These are phyloP conservation scores for Lasioglossum baleicum DNA, from an alignment of 1,140 invertebrate genomes.

Conservation along the genomic window DNA sequence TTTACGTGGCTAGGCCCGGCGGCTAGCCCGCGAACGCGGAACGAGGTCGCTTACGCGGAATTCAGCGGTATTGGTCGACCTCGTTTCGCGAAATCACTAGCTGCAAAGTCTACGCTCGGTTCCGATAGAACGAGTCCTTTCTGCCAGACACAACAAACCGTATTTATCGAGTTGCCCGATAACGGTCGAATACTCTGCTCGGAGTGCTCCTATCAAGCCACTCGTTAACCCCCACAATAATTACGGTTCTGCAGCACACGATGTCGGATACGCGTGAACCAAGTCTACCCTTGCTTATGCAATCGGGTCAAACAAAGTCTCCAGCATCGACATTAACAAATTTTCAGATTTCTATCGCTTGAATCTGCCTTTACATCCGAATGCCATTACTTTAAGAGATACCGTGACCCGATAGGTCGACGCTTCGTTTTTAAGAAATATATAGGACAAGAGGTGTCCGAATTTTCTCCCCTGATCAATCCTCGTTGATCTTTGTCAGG, in stretches of 20 bases:
- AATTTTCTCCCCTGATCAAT: too few relatives aligned
- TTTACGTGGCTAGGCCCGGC: neutral
- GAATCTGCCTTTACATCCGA: too few relatives aligned
- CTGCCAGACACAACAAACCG: constrained; percentile 55
- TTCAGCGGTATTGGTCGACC: constrained; percentile 41
- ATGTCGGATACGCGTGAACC: too few relatives aligned
- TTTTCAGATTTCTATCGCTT: too few relatives aligned
- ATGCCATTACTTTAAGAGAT: too few relatives aligned
- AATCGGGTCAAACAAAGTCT: too few relatives aligned
- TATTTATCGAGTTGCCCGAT: constrained; percentile 47
- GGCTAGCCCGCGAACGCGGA: constrained; percentile 1
- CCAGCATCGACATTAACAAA: too few relatives aligned
- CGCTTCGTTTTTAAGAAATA: too few relatives aligned
- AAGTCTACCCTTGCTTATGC: neutral
- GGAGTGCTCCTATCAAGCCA: neutral
- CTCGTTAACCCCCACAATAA: neutral
- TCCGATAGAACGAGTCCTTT: constrained; percentile 33
- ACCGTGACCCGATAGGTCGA: too few relatives aligned
- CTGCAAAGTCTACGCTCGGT: constrained; percentile 12
- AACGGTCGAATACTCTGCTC: constrained; percentile 23
- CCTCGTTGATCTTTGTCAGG: too few relatives aligned
- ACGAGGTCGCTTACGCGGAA: constrained; percentile 1
- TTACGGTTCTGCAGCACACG: too few relatives aligned
- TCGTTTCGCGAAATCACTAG: constrained; percentile 44
- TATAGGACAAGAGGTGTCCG: too few relatives aligned